Conservation (phyloP, 2,888 invertebrate genomes). For the Spialia ferax region DNA sequence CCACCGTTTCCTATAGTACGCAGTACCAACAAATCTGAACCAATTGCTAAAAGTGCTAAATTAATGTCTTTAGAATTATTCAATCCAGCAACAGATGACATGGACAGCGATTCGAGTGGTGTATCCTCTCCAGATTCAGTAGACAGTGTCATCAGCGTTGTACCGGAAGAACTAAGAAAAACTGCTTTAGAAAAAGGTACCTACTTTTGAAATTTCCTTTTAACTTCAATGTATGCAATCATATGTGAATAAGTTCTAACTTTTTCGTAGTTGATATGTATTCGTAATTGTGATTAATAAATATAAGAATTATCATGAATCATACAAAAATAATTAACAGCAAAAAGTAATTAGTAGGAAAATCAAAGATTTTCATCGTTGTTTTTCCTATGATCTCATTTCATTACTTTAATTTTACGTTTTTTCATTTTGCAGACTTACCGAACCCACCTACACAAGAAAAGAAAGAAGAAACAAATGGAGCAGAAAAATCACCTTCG, state of each 20-base stretch:
- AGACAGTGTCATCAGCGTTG: constrained; percentile 94
- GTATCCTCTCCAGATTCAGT: constrained; percentile 95
- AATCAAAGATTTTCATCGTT: too few relatives aligned
- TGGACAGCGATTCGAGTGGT: constrained; percentile 95
- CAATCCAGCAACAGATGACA: constrained; percentile 96
- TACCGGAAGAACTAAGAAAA: constrained; percentile 87
- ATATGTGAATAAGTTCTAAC: too few relatives aligned
- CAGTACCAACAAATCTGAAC: constrained; percentile 87
- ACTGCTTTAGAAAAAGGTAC: constrained; percentile 80
- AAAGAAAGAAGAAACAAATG: constrained; percentile 58
- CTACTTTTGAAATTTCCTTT: neutral
- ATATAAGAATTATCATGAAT: too few relatives aligned
- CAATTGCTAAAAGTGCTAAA: constrained; percentile 90
- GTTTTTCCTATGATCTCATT: neutral
- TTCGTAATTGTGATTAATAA: too few relatives aligned
- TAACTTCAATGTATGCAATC: too few relatives aligned
- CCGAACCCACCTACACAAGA: constrained; percentile 56
- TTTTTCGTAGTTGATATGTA: too few relatives aligned
- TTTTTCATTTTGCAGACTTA: constrained; percentile 62
- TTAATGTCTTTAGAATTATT: constrained; percentile 93
- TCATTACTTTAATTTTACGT: neutral
- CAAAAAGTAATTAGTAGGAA: too few relatives aligned
- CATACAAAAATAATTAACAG: too few relatives aligned
- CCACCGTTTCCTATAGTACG: constrained; percentile 91
- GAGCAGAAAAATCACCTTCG: constrained; percentile 57